A percentile compares a stretch with the other conserved stretches of the same genome.
These are phyloP conservation scores for Acanthosepion pharaonis DNA, from an alignment of 2,888 invertebrate species.

Conservation along the genomic window DNA sequence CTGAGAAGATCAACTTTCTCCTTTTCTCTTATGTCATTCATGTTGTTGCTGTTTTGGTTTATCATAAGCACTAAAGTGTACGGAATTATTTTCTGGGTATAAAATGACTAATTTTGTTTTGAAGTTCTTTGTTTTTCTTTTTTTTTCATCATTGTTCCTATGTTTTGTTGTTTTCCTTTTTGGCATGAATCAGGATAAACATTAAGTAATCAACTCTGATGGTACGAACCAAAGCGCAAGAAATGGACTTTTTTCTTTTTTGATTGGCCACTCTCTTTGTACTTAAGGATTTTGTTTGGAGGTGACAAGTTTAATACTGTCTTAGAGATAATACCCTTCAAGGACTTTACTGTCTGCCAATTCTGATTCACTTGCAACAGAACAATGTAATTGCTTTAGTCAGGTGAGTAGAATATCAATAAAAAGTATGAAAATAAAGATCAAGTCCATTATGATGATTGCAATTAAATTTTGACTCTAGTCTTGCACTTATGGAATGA, in stretches of 20 bases:
- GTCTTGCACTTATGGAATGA: not conserved
- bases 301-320: conserved; percentile 13
- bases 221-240: not conserved
- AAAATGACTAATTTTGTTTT: too few species aligned
- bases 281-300: not conserved
- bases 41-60: not conserved
- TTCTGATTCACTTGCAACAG: not conserved
- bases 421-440: not conserved
- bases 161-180: too few species aligned
- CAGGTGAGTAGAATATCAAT: not conserved
- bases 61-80: not conserved
- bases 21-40: not conserved
- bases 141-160: too few species aligned
- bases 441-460: not conserved
- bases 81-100: not conserved
- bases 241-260: not conserved
- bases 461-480: not conserved
- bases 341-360: not conserved
- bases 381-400: not conserved
- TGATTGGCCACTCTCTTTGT: not conserved
- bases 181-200: too few species aligned
- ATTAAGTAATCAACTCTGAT: not conserved
- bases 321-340: not conserved
- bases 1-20: not conserved
- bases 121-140: too few species aligned